Evolutionary conservation across 2,888 invertebrate genomes (phyloP), one percentile per base, ranked within the genome.

Genomic region (Gerris lacustris): DNA sequence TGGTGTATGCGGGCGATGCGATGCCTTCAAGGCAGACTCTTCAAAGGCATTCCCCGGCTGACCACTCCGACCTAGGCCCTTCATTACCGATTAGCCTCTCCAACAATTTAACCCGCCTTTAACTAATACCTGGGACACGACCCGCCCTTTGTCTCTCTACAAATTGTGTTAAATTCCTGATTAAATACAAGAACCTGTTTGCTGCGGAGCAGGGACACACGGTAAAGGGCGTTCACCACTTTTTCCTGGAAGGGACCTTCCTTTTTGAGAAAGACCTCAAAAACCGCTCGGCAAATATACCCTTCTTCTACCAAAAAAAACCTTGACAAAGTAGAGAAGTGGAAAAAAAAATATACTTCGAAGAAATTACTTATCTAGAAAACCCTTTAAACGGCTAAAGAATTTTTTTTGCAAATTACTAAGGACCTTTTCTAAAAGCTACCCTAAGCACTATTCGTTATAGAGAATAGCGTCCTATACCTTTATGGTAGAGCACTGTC

Each of bases 51-150:
- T 55, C 55, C 5, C 55, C 2, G 55, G 55, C 15, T 15, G 11
- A 55, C 55, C 55, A 55, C 55, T 55, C 55, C 55, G 55, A 55
- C 55, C 55, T 55, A 55, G 55, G 55, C 15, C 55, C 55, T 55
- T 55, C 55, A 55, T 55, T 55, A 55, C 55, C 55, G 55, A 55
- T 55, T 55, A 55, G 15, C 55, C 55, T 55, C 55, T 55, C 55
- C 55, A 55, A 55, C 55, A 55, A 55, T 55, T 55, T 55, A 55
- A 55, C 55, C 15, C 55, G 55, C 55, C 55, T 55, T 55, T 55
- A 55, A 55, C 55, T 55, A 55, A 55, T 55, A 55, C 55, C 55
- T 55, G 55, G 55, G 55, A 55, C 55, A 55, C 55, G 55, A 55
- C 55, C 55, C 15, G 55, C 55, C 55, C 55, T 55, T 55, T 55